Conservation (phyloP, 2,888 invertebrate species). For the Torymus auratus region DNA sequence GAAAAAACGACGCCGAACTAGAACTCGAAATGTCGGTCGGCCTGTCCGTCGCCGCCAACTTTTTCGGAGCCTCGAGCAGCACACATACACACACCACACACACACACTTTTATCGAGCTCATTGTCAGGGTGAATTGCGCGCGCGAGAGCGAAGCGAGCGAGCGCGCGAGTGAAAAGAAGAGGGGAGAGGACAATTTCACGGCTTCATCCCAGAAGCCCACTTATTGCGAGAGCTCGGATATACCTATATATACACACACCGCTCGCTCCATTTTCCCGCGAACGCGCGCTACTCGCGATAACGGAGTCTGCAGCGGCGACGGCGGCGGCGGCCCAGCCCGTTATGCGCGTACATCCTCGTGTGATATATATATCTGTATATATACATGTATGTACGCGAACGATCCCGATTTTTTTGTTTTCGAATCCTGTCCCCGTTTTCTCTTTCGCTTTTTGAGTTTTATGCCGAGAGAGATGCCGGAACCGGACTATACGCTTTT, state of each 20-base stretch:
- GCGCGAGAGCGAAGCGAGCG: no score
- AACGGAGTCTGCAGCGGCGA: slow-evolving; percentile 23
- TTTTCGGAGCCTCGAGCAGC: slow-evolving; percentile 24
- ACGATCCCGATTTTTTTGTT: neutral
- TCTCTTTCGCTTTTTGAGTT: neutral
- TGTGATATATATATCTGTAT: neutral
- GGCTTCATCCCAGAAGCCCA: slow-evolving; percentile 40
- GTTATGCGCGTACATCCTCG: slow-evolving; percentile 28
- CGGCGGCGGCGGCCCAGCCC: slow-evolving; percentile 4
- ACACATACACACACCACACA: neutral
- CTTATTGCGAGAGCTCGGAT: neutral
- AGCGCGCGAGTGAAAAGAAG: no score
- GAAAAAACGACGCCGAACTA: slow-evolving; percentile 25
- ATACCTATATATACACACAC: neutral
- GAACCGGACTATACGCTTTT: no score
- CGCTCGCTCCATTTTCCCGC: slow-evolving; percentile 26
- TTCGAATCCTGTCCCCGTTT: neutral
- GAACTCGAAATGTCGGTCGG: slow-evolving; percentile 45
- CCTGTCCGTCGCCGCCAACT: slow-evolving; percentile 29
- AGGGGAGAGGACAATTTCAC: slow-evolving; percentile 13
- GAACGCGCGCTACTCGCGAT: neutral
- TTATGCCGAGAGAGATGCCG: no score
- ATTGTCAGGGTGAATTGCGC: slow-evolving; percentile 47
- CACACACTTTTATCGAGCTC: slow-evolving; percentile 35
- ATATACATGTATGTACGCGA: no score